These are phyloP conservation scores for Nasua narica DNA, from an alignment of 2,797 vertebrate species.

Conservation along the genomic window DNA sequence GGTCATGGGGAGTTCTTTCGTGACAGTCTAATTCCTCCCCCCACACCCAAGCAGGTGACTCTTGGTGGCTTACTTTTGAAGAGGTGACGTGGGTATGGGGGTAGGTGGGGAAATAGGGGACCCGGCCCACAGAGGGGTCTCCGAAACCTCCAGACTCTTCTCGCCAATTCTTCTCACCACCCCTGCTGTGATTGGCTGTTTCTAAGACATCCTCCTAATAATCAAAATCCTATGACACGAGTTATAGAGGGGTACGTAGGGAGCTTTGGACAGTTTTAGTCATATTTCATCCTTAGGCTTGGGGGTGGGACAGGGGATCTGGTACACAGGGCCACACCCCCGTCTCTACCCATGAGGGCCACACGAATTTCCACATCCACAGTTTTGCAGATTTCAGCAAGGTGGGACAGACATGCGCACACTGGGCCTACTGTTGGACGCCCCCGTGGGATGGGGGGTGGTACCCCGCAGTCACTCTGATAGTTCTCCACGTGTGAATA, in stretches of 20 bases:
- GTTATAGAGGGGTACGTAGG: neutral
- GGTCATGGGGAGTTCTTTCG: conserved; percentile 77
- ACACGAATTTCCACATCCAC: neutral
- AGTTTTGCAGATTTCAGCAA: neutral
- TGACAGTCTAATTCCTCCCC: conserved; percentile 81
- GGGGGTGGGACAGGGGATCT: neutral
- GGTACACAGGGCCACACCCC: neutral
- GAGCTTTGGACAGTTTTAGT: neutral
- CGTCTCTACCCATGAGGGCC: neutral
- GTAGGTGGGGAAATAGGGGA: conserved; percentile 74
- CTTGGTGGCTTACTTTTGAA: conserved; percentile 82
- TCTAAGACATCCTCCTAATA: neutral
- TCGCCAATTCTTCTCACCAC: neutral
- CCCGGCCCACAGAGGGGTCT: no score
- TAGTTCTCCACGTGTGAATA: neutral
- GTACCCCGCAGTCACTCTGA: neutral
- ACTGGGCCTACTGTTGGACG: neutral
- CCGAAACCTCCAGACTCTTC: neutral
- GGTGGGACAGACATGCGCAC: accelerated
- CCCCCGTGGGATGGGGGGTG: neutral
- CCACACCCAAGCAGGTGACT: neutral
- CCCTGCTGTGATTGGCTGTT: neutral
- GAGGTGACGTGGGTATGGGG: conserved; percentile 81
- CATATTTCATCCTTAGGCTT: neutral
- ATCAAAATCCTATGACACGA: neutral